Base-by-base conservation (phyloP, 2,797 vertebrate species). In the Macrochelys suwanniensis region DNA sequence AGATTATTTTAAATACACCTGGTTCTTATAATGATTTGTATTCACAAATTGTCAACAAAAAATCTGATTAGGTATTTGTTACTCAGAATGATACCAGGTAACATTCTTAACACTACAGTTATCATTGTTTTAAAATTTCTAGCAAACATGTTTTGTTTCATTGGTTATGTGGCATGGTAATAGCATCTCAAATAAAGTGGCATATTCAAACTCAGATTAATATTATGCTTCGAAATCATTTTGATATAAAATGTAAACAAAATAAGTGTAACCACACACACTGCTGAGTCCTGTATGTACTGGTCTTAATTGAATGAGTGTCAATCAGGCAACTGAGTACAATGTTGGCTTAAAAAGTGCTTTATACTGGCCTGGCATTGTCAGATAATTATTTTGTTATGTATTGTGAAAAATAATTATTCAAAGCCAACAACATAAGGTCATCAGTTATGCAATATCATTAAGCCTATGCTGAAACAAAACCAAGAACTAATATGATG, bases 311-410 rank as follows among this genome's bases (percentile, higher is more conserved):
- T 28, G 84, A 80, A 31, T 94, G 90, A 94, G 11, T 83, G 80
- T 89, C 92, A 95, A 95, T 90, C 68, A 93, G 88, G 76, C 45
- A 91, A 51, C 23, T 57, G 54, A 96, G 82, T 82, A 97, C 92
- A 91, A 45, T 57, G 45, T 21, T 68, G 65, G 65, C 65, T 37
- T 23, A 68, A 68, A 68, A 21, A 9, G 31, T 53, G 88, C 54
- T 45, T 96, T 92, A 94, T n/a, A 80, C 57, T 61, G 65, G 65
- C 94, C 83, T 54, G 83, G 84, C 93, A 94, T 95, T 94, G 82
- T 65, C 90, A 87, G 83, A 71, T 49, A 85, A 89, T 92, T 93
- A 87, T 89, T 95, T 89, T 96, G 85, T 82, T 92, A 61, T 74
- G 45, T 80, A 82, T 56, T 91, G 76, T 47, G 31, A 87, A 80